A percentile compares a stretch with the other conserved stretches of the same genome.
phyloP scores from a whole-genome alignment of 64 coral and sea anemone genomes.

The Pocillopora verrucosa region DNA sequence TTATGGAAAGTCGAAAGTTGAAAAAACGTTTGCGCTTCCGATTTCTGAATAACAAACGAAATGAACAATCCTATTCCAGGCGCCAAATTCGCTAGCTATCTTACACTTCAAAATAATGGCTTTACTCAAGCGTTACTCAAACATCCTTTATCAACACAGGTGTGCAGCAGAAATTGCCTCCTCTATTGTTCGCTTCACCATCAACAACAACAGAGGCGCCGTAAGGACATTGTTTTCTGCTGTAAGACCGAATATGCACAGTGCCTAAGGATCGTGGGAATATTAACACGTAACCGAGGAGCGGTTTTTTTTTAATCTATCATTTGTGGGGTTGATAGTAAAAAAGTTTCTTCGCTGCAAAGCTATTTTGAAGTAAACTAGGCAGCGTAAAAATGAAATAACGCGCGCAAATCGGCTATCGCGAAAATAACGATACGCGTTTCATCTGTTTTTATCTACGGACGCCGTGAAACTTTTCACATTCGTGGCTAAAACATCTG shows the following conservation, averaged over 20 bases:
- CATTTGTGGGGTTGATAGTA: not conserved
- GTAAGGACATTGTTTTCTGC: not conserved
- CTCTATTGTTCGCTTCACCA: not conserved
- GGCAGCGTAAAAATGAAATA: not conserved
- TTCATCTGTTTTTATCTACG: not conserved
- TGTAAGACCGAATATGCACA: slow-evolving; percentile 33
- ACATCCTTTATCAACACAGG: slow-evolving; percentile 35
- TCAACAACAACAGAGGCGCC: slow-evolving; percentile 22
- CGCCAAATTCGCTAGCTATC: slow-evolving; percentile 25
- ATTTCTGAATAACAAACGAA: slow-evolving; percentile 5
- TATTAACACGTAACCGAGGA: not conserved
- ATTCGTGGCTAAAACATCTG: slow-evolving; percentile 2
- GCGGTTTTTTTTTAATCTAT: not conserved
- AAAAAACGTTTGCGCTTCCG: not conserved
- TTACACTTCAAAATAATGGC: slow-evolving; percentile 11
- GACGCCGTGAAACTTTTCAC: not conserved
- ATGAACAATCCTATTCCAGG: slow-evolving; percentile 32
- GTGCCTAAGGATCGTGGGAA: slow-evolving; percentile 35
- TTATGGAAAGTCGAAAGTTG: not conserved
- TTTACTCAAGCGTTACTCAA: slow-evolving; percentile 21
- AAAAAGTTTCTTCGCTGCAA: not conserved
- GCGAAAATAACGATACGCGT: not conserved
- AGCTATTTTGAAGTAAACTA: not conserved
- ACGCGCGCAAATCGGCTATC: not conserved
- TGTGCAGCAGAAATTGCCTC: slow-evolving; percentile 21